Evolutionary conservation across 2,888 invertebrate species (phyloP).

Genomic region (Macrosoma leucophasiata): DNA sequence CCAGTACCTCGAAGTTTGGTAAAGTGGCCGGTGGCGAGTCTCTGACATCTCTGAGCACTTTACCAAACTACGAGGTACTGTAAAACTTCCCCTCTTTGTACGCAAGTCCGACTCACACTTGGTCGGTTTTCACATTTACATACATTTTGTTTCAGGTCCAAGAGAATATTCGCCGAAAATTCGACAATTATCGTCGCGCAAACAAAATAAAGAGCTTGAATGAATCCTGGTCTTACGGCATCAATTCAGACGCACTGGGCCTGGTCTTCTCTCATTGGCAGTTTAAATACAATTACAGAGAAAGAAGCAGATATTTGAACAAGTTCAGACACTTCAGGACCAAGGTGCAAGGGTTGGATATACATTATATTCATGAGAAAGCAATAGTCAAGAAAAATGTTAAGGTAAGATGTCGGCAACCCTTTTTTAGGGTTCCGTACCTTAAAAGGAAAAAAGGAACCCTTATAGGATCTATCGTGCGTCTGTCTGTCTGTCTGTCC

Average conservation of each 20-base stretch:
- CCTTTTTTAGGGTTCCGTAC: not conserved
- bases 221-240: slow-evolving; percentile 86
- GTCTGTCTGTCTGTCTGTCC: slow-evolving; percentile 4
- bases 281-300: slow-evolving; percentile 77
- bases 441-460: too few species aligned
- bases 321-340: slow-evolving; percentile 84
- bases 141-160: slow-evolving; percentile 75
- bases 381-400: slow-evolving; percentile 54
- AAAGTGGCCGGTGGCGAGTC: too few species aligned
- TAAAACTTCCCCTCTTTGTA: too few species aligned
- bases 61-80: too few species aligned
- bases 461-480: too few species aligned
- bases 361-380: slow-evolving; percentile 85
- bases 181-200: slow-evolving; percentile 57
- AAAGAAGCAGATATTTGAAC: slow-evolving; percentile 80
- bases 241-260: slow-evolving; percentile 80
- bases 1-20: too few species aligned
- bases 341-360: slow-evolving; percentile 80
- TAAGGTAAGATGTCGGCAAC: slow-evolving; percentile 32
- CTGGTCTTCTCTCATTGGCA: slow-evolving; percentile 85
- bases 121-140: too few species aligned
- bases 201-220: slow-evolving; percentile 62
- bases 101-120: too few species aligned
- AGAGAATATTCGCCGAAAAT: slow-evolving; percentile 67
- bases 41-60: too few species aligned